Evolutionary conservation across 2,888 invertebrate species (phyloP).

Genomic region (Drosophila cyrtoloma): DNA sequence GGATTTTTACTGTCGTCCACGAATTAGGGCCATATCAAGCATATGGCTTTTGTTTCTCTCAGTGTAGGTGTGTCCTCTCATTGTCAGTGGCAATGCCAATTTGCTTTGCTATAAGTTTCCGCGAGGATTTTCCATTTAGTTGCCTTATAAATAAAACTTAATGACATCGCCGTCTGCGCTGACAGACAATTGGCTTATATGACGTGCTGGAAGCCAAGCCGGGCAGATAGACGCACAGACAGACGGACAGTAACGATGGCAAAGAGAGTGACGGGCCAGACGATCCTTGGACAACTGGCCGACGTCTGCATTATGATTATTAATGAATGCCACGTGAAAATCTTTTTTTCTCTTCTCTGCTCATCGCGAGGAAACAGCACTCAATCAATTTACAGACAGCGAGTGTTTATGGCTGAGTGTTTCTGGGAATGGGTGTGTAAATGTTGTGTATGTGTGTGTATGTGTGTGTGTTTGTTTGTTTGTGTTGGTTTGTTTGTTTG

Average conservation of each 20-base stretch:
- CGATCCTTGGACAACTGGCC: conserved; percentile 46
- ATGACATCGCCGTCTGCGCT: conserved; percentile 87
- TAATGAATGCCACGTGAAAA: conserved; percentile 81
- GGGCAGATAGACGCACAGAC: neutral
- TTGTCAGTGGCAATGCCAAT: conserved; percentile 48
- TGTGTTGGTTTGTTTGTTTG: neutral
- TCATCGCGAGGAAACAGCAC: conserved; percentile 61
- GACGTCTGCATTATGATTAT: conserved; percentile 74
- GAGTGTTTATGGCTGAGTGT: conserved; percentile 15
- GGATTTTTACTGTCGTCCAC: neutral
- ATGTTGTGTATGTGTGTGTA: neutral
- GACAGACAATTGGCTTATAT: conserved; percentile 77
- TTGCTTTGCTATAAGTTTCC: conserved; percentile 75
- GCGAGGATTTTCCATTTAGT: conserved; percentile 92
- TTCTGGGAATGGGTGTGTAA: neutral
- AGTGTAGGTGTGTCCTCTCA: conserved; percentile 2
- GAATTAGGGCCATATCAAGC: too few species aligned
- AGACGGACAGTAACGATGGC: neutral
- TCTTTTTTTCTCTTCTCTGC: conserved; percentile 56
- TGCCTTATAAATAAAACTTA: conserved; percentile 93
- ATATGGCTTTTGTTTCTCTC: neutral
- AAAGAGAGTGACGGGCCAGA: conserved; percentile 12
- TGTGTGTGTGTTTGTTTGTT: neutral
- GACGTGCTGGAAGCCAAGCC: conserved; percentile 25
- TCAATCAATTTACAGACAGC: conserved; percentile 68